Evolutionary conservation across 2,113 vertebrate genomes (phyloP), one percentile per base, ranked within the genome.

Genomic region (Taurulus bubalis): DNA sequence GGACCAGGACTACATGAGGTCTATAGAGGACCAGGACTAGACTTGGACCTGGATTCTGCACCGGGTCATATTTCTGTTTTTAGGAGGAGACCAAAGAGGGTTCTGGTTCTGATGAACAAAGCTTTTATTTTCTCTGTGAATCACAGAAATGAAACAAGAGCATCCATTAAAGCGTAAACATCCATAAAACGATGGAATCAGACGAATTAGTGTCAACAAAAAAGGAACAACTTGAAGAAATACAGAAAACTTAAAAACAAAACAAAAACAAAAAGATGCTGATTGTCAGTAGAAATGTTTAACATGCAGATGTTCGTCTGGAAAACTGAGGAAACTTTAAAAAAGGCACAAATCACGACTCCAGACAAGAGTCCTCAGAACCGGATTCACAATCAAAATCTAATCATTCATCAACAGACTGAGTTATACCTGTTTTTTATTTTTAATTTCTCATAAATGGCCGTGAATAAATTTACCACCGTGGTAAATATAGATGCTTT

Each of bases 291-390:
- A 79, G 9, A 85, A 77, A 60, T 34, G 68, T 58, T 24, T 77
- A 10, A 73, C 88, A 86, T 78, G 91, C 82, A 82, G 51, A 81
- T 70, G 75, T 75, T 53, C 15, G 34, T 81, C 49, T 30, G 75
- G 12, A 32, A 75, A 38, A 66, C 55, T 83, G 65, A 80, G 2
- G 9, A 55, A 55, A 56, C 22, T 51, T 0, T 76, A 10, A 69
- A 55, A 71, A 93, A 93, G 92, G 93, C 91, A 93, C 91, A 60
- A 83, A 88, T 88, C 71, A 72, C n/a, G 82, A 26, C 40, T 87
- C 70, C 16, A 22, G n/a, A 38, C 32, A 28, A 55, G 68, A 49
- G 68, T 60, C 40, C 45, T 71, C 59, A 24, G 34, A 80, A 45
- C 2, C 34, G 34, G n/a, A 26, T n/a, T 0, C 58, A 70, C 30